A percentile compares a stretch with the other conserved stretches of the same genome.
phyloP scores from a whole-genome alignment of 1,140 invertebrate genomes.

The Drosophila mojavensis region DNA sequence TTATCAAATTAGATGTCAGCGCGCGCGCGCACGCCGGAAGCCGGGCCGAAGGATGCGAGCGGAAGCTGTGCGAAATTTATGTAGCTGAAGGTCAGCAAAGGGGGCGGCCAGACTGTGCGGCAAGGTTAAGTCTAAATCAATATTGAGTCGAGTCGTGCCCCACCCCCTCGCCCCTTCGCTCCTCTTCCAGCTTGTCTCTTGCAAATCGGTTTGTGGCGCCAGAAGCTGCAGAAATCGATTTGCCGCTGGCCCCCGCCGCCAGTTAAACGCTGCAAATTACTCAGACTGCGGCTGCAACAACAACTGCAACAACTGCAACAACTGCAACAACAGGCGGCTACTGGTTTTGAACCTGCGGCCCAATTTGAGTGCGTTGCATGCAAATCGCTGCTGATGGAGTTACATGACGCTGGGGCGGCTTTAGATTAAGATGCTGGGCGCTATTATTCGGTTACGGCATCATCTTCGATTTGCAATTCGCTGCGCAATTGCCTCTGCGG shows the following conservation, averaged over 20 bases:
- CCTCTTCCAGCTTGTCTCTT: slow-evolving; percentile 41
- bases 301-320: neutral
- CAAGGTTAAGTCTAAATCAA: slow-evolving; percentile 46
- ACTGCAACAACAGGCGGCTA: slow-evolving; percentile 24
- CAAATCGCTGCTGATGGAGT: slow-evolving; percentile 1
- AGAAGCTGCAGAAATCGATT: slow-evolving; percentile 74
- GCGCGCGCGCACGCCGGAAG: slow-evolving; percentile 23
- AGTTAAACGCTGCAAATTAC: slow-evolving; percentile 79
- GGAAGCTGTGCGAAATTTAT: slow-evolving; percentile 40
- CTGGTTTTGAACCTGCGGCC: slow-evolving; percentile 54
- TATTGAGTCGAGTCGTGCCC: slow-evolving; percentile 30
- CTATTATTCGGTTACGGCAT: slow-evolving; percentile 21
- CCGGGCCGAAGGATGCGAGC: neutral
- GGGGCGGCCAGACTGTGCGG: neutral
- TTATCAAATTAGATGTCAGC: slow-evolving; percentile 70
- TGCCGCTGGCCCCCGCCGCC: slow-evolving; percentile 71
- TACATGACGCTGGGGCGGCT: neutral
- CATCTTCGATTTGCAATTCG: slow-evolving; percentile 72
- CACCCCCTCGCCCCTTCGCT: neutral
- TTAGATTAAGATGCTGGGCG: slow-evolving; percentile 5
- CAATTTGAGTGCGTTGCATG: slow-evolving; percentile 71
- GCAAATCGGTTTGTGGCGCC: slow-evolving; percentile 75
- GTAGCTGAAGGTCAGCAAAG: slow-evolving; percentile 15
- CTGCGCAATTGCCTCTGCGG: slow-evolving; percentile 77
- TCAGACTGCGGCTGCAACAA: slow-evolving; percentile 12